Conservation (phyloP, 2,888 invertebrate species). For the Blastobasis lacticolella region DNA sequence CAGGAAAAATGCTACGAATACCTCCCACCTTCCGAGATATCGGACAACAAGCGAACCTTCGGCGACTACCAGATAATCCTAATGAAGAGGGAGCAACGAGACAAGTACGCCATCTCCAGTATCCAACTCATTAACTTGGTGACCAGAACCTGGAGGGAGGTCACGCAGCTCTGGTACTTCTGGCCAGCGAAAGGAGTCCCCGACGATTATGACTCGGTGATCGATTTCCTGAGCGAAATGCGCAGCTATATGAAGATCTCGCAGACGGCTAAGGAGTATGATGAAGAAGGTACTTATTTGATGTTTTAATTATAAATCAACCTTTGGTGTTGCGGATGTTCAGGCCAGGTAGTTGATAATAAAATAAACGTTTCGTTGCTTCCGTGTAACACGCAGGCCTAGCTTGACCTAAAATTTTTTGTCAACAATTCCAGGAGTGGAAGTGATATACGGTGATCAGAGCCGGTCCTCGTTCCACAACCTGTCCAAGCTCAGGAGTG, state of each 20-base stretch:
- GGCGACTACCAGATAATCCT: conserved; percentile 92
- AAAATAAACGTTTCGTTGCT: no score
- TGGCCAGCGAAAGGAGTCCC: conserved; percentile 95
- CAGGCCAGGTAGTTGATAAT: neutral
- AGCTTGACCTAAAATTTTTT: no score
- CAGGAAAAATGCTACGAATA: conserved; percentile 94
- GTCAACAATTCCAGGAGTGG: conserved; percentile 38
- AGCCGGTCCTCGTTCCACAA: conserved; percentile 58
- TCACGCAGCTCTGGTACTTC: conserved; percentile 94
- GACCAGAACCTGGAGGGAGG: conserved; percentile 88
- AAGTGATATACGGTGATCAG: conserved; percentile 64
- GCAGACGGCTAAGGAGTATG: conserved; percentile 67
- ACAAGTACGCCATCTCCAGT: conserved; percentile 92
- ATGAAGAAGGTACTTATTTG: conserved; percentile 53
- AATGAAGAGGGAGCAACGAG: conserved; percentile 90
- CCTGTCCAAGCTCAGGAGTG: conserved; percentile 50
- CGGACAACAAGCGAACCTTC: conserved; percentile 89
- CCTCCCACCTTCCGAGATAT: conserved; percentile 92
- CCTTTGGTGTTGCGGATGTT: no score
- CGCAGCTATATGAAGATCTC: conserved; percentile 73
- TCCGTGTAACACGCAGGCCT: no score
- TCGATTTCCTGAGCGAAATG: conserved; percentile 91
- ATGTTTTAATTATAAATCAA: neutral
- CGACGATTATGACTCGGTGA: conserved; percentile 85
- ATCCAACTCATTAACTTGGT: conserved; percentile 88